Evolutionary conservation across 2,797 vertebrate species (phyloP), one percentile per base, ranked within the genome.

Genomic region (Gallinago solitaria): DNA sequence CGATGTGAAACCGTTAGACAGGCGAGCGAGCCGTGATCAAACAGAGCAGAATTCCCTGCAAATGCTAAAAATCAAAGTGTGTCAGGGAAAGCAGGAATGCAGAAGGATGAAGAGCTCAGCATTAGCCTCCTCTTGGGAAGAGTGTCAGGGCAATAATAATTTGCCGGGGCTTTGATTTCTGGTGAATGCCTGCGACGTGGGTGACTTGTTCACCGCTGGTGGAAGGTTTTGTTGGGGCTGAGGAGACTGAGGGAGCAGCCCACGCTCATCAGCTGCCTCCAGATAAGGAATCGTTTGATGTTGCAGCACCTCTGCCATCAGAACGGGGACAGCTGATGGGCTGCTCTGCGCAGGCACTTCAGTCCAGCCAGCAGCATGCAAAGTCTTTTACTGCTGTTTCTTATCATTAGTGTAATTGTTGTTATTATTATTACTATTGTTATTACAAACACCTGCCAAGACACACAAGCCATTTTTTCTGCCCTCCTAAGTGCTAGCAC

Each of bases 91-190:
- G 90, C 28, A 53, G 82, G 91, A 96, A 93, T 77, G 82, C 50
- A 73, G 93, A 83, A 39, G 43, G 96, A 96, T 96, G 95, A 97
- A 96, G 95, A 96, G 89, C 84, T 96, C 77, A 61, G 75, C 93
- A 48, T 83, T 92, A 89, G 87, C 67, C 73, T 89, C 87, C 89
- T 96, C 91, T 90, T 87, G 86, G 96, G 96, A 95, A 92, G 94
- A 89, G 48, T 27, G 25, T 94, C 79, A 84, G 95, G 96, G 84
- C 95, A 94, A 91, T 95, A 95, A 95, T 86, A 96, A 96, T 87
- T 92, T 95, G 78, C 91, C 8, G 23, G 86, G 93, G 90, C 95
- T 97, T 96, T 96, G 92, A 96, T 95, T 97, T 97, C 76, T 91
- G 56, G 48, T 76, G 81, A 94, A 89, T 81, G 75, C 79, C 67